These are phyloP conservation scores for Malurus leucopterus DNA, from an alignment of 2,797 vertebrate species.

Conservation along the genomic window DNA sequence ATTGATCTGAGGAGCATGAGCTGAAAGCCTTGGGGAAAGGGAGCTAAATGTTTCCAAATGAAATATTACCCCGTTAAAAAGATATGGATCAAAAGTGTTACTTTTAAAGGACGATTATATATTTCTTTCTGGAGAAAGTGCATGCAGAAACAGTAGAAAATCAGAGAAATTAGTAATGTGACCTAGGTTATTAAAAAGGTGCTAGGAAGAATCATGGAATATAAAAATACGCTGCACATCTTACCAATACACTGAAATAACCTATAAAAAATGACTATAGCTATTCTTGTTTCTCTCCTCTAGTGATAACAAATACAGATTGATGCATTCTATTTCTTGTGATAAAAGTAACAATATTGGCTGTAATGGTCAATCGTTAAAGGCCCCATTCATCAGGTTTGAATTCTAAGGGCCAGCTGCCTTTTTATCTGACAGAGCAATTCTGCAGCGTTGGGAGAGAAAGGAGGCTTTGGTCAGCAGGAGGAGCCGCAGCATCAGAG, in stretches of 20 bases:
- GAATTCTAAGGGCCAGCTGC: not conserved
- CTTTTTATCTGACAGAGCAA: not conserved
- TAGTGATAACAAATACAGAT: not conserved
- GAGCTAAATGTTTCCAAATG: not conserved
- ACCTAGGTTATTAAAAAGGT: not conserved
- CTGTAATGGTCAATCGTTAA: not conserved
- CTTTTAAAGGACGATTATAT: not conserved
- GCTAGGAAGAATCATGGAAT: not conserved
- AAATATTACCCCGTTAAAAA: not conserved
- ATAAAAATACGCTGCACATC: not conserved
- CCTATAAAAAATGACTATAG: not conserved
- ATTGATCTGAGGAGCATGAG: not conserved
- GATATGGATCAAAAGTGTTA: not conserved
- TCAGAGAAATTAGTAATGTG: not conserved
- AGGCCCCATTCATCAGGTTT: not conserved
- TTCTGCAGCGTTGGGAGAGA: not conserved
- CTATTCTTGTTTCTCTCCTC: not conserved
- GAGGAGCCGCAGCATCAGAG: not conserved
- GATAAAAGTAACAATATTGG: not conserved
- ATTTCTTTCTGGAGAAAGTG: not conserved
- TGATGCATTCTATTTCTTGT: not conserved
- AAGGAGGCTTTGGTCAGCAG: not conserved
- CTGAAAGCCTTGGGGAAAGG: slow-evolving; percentile 1
- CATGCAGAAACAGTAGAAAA: not conserved
- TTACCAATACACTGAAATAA: not conserved